Conservation (phyloP, 2,113 vertebrate species). For the Coracopsis vasa region DNA sequence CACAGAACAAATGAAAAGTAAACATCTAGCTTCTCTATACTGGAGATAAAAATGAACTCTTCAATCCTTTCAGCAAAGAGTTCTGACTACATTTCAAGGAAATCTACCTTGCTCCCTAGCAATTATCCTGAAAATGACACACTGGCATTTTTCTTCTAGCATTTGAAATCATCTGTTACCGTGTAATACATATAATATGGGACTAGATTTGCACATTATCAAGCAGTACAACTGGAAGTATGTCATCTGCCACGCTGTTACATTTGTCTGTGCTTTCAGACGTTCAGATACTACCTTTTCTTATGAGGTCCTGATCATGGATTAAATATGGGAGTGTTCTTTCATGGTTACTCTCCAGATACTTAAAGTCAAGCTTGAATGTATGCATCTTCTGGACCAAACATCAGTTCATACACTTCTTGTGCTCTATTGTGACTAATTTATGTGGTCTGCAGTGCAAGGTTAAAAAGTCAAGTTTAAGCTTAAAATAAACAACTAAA, state of each 20-base stretch:
- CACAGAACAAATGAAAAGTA: not conserved
- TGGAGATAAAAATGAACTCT: not conserved
- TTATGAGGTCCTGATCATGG: not conserved
- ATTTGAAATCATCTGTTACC: not conserved
- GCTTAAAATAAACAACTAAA: not conserved
- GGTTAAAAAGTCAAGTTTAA: not conserved
- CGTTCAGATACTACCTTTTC: not conserved
- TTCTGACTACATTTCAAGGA: not conserved
- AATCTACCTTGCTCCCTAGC: not conserved
- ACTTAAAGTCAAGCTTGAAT: not conserved
- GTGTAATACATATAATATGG: not conserved
- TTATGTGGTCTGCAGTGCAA: not conserved
- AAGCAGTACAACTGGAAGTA: not conserved
- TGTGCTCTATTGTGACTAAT: not conserved
- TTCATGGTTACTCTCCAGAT: not conserved
- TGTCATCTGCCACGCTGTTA: not conserved
- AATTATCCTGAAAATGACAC: not conserved
- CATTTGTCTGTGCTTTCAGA: not conserved
- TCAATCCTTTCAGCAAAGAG: not conserved
- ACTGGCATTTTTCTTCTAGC: not conserved
- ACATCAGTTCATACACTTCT: not conserved
- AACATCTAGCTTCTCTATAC: not conserved
- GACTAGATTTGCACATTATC: not conserved
- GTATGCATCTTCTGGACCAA: not conserved
- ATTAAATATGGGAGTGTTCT: not conserved